Conservation (phyloP, 2,113 vertebrate genomes). For the Pedionomus torquatus region DNA sequence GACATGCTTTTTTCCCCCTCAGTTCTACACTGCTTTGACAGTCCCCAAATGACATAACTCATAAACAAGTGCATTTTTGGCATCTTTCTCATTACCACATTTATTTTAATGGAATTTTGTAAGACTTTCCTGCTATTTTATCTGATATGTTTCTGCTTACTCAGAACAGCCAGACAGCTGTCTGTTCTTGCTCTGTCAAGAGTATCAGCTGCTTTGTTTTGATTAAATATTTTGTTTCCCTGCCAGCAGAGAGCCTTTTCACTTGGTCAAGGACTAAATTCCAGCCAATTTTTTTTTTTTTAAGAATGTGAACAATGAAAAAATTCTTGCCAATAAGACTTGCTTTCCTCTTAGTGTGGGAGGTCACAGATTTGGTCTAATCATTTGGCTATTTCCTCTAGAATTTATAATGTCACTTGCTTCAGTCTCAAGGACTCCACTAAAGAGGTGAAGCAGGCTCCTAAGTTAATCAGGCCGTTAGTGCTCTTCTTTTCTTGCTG, state of each 20-base stretch:
- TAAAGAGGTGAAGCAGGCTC: neutral
- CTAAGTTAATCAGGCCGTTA: neutral
- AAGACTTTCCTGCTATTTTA: neutral
- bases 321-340: conserved; percentile 24
- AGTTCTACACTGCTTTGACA: neutral
- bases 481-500: neutral
- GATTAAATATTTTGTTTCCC: neutral
- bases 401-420: neutral
- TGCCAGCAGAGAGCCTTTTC: conserved; percentile 3
- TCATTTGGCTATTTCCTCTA: neutral
- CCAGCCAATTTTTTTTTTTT: neutral
- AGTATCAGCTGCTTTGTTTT: conserved; percentile 29
- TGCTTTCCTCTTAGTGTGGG: conserved; percentile 15
- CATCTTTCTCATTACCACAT: neutral
- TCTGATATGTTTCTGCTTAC: neutral
- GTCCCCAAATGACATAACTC: neutral
- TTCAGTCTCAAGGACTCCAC: neutral
- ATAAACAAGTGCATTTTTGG: neutral
- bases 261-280: conserved; percentile 30
- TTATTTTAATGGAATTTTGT: neutral
- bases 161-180: neutral
- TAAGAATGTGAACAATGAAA: conserved; percentile 19
- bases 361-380: conserved; percentile 4
- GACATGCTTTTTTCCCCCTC: rapidly evolving
- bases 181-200: neutral